A percentile compares a stretch with the other conserved stretches of the same genome.
These are phyloP conservation scores for Maccullochella peelii DNA, from an alignment of 2,113 vertebrate species.

Conservation along the genomic window DNA sequence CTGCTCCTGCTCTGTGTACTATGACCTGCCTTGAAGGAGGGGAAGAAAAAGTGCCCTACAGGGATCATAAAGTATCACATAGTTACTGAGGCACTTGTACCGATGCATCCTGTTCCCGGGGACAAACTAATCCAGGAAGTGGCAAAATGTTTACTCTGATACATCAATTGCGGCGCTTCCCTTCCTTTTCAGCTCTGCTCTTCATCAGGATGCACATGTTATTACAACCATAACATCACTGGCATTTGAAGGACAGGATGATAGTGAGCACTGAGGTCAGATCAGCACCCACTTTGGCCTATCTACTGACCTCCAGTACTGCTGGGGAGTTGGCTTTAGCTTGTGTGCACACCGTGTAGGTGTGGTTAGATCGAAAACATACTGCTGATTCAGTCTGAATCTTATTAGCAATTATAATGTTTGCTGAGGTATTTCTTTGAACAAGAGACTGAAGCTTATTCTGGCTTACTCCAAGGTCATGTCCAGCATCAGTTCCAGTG, in stretches of 20 bases:
- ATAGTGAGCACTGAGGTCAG: slow-evolving; percentile 34
- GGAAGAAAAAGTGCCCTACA: not conserved
- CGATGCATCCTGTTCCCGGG: slow-evolving; percentile 38
- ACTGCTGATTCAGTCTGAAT: slow-evolving; percentile 40
- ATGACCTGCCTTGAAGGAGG: slow-evolving; percentile 19
- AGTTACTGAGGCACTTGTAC: slow-evolving; percentile 30
- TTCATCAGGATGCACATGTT: slow-evolving; percentile 52
- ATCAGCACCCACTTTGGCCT: slow-evolving; percentile 22
- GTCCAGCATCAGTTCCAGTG: slow-evolving; percentile 22
- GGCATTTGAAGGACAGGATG: slow-evolving; percentile 32
- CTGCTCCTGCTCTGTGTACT: slow-evolving; percentile 11
- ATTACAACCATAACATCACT: slow-evolving; percentile 26
- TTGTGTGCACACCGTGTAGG: not conserved
- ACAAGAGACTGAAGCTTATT: slow-evolving; percentile 1
- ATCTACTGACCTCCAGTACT: slow-evolving; percentile 38
- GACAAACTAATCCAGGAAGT: slow-evolving; percentile 40
- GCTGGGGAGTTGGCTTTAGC: not conserved
- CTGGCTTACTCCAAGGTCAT: slow-evolving; percentile 20
- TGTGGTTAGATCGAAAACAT: not conserved
- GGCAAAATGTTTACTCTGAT: slow-evolving; percentile 17
- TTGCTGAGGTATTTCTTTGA: slow-evolving; percentile 32
- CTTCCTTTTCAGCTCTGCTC: slow-evolving; percentile 34
- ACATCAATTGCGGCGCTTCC: slow-evolving; percentile 2
- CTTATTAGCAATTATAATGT: slow-evolving; percentile 41
- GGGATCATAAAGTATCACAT: slow-evolving; percentile 37